Evolutionary conservation across 2,797 vertebrate species (phyloP).

Genomic region (Malacoctenus gilli): DNA sequence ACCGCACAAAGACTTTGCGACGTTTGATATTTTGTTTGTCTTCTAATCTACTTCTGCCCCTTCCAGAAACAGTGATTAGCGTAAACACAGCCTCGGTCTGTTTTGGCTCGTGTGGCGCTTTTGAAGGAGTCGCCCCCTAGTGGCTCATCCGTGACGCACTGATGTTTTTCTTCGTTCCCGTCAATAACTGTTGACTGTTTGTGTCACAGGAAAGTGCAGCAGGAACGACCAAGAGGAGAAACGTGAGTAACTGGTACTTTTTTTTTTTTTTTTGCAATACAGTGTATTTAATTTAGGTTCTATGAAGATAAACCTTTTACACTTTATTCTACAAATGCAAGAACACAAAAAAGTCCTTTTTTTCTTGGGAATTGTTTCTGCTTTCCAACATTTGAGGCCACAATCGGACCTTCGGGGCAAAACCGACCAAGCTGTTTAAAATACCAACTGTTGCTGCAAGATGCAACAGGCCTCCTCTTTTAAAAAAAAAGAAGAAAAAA

Average conservation of each 20-base stretch:
- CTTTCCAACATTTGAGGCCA: too few relatives aligned
- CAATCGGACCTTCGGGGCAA: constrained; percentile 23
- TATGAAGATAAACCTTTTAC: too few relatives aligned
- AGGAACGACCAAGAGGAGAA: constrained; percentile 67
- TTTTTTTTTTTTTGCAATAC: too few relatives aligned
- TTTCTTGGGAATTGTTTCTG: too few relatives aligned
- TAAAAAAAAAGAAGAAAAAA: too few relatives aligned
- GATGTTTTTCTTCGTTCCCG: constrained; percentile 2
- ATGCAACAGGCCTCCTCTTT: constrained; percentile 57
- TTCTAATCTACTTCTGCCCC: neutral
- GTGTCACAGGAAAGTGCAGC: constrained; percentile 83
- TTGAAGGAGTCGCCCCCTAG: constrained; percentile 66
- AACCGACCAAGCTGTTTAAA: constrained; percentile 23
- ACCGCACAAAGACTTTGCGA: too few relatives aligned
- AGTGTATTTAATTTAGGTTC: too few relatives aligned
- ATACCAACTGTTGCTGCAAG: constrained; percentile 54
- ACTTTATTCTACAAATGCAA: too few relatives aligned
- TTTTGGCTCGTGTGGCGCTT: neutral
- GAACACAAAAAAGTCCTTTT: too few relatives aligned
- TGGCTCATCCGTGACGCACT: neutral
- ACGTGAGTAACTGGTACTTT: constrained; percentile 68
- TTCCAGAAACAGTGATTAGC: constrained; percentile 10
- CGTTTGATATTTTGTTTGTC: neutral
- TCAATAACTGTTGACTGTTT: too few relatives aligned
- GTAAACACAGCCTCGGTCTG: neutral